Evolutionary conservation across 2,797 vertebrate species (phyloP), one percentile per base, ranked within the genome.

Genomic region (Chaetophractus vellerosus): DNA sequence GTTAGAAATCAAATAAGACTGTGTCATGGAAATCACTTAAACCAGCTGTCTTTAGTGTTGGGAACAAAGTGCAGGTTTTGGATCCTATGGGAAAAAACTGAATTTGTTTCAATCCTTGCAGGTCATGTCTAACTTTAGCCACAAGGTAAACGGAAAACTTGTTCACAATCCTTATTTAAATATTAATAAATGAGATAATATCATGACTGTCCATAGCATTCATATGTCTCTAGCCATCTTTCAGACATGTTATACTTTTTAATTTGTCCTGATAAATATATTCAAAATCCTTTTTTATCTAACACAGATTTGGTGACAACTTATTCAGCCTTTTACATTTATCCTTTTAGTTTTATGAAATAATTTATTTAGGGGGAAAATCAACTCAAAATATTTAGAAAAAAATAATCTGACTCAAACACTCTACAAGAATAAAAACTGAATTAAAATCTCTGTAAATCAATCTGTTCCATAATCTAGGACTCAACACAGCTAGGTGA

Each of bases 261-360:
- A 95, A 66, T 5, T 48, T 69, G 50, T 74, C 9, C 23, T 57
- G 19, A 75, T 76, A 64, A n/a, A n/a, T 91, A 36, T 33, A 92
- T 55, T 64, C 33, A 23, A 31, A 57, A 45, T 14, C 19, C 14
- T 87, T 84, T 82, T 72, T 86, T 21, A 41, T 45, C 7, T 68
- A 36, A 41, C 38, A 50, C 2, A 75, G 31, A 75, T 89, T 93
- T 88, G n/a, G 1, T 92, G 55, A 64, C 10, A 72, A 81, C 7
- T 45, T 41, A 71, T 38, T 94, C 9, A 88, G 28, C 0, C 23
- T 88, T 87, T 50, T 72, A 71, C 69, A 61, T 64, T 90, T 90
- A 75, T 63, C 80, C 52, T 90, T 92, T 95, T 52, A 92, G 78
- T 79, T 72, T 76, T 93, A 80, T 57, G 72, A 90, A 91, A 95